Base-by-base conservation (phyloP, 2,888 invertebrate species). In the Spicauda simplicius region DNA sequence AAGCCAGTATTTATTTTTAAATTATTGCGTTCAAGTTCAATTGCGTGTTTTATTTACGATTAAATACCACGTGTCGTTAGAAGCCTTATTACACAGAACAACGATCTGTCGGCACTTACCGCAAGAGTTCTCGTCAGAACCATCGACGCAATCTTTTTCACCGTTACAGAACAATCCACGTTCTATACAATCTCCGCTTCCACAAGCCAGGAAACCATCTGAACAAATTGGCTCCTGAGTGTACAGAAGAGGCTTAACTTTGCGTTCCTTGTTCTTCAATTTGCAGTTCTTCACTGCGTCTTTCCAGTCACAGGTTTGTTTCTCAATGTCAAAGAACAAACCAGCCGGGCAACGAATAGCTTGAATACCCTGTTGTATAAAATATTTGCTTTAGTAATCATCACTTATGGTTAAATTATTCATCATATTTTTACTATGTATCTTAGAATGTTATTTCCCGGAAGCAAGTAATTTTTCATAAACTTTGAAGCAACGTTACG, bases 221-320 rank as follows among this genome's bases (percentile, higher is more conserved):
- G 96, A 96, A 85, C 98, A 98, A 55, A 98, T 94, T 11, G 98
- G 98, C 82, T 98, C 98, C 79, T 97, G 97, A 45, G 98, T 98
- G 91, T 96, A 96, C 68, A 98, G 93, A 76, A 97, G 93, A 69
- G 98, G 98, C 82, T 97, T 97, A 18, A 97, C 94, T 87, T 97
- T 97, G 73, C 97, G 95, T 84, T 97, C 97, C 86, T 98, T 98
- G 89, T 96, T 97, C 94, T 97, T 97, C 78, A 96, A 85, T 83
- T 97, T 97, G 93, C 98, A 98, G 90, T 98, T 98, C 87, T 97
- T 97, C n/a, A 98, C 98, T 2, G 97, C 95, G 73, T 96, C 97
- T 86, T 97, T 98, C 98, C 98, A 98, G 85, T 98, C 98, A 83
- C 98, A 98, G 2, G 98, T 98, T 90, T 98, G 98, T 87, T 98